A percentile compares a stretch with the other conserved stretches of the same genome.
Evolutionary conservation across 2,113 vertebrate genomes (phyloP).

Genomic region (Cromileptes altivelis): DNA sequence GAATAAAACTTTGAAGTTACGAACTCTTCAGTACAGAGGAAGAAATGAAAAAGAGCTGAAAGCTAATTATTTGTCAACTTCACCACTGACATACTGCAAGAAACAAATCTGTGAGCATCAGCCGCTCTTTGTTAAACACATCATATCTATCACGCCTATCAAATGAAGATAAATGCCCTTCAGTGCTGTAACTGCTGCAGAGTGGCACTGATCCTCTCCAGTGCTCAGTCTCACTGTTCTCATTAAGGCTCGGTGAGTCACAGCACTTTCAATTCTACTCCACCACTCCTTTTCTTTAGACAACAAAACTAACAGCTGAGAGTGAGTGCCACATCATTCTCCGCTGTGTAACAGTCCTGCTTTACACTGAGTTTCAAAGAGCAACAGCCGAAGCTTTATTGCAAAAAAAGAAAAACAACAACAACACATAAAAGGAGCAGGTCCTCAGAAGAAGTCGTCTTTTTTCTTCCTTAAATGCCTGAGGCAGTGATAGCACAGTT

Average conservation of each 20-base stretch:
- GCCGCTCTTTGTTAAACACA: neutral
- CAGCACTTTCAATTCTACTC: neutral
- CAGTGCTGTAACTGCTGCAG: neutral
- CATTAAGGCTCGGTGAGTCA: neutral
- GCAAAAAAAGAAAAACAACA: neutral
- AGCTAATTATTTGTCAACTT: too few species aligned
- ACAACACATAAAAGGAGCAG: neutral
- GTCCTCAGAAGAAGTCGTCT: neutral
- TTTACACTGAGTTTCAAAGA: neutral
- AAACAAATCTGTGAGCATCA: neutral
- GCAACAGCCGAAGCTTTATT: neutral
- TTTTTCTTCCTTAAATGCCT: too few species aligned
- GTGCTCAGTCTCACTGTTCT: neutral
- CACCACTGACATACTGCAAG: too few species aligned
- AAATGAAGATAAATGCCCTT: neutral
- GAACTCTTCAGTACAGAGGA: too few species aligned
- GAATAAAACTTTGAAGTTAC: too few species aligned
- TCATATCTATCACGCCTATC: neutral
- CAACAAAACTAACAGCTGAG: neutral
- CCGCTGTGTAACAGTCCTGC: neutral
- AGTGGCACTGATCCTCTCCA: neutral
- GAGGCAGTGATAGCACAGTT: neutral
- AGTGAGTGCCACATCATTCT: neutral
- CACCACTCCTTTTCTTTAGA: neutral
- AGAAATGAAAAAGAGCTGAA: too few species aligned